Percentiles rank a stretch among this genome's conserved stretches.
Conservation (phyloP, 2,797 vertebrate species). For the Graptemys geographica region DNA sequence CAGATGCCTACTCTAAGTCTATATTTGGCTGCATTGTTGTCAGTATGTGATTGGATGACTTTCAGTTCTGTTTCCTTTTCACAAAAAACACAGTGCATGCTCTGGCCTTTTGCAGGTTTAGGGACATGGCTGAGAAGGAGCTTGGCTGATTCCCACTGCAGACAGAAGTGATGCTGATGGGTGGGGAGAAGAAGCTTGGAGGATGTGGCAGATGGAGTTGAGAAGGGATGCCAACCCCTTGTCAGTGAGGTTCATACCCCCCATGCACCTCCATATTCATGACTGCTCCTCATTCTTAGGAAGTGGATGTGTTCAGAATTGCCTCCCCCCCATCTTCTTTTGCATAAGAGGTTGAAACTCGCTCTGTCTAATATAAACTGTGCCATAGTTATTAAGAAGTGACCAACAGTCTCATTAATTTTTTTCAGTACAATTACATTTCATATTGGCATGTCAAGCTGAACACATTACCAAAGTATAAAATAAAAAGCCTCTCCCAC, state of each 20-base stretch:
- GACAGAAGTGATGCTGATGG: not conserved
- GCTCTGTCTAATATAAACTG: not conserved
- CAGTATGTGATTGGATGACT: not conserved
- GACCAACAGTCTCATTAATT: not conserved
- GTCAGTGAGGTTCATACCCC: not conserved
- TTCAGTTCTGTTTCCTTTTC: not conserved
- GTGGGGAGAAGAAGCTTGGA: not conserved
- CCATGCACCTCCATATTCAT: not conserved
- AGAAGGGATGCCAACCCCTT: not conserved
- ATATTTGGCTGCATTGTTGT: not conserved
- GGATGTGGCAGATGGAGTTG: not conserved
- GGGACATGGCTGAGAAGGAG: not conserved
- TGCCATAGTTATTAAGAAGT: not conserved
- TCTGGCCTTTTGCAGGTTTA: not conserved
- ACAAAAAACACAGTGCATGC: not conserved
- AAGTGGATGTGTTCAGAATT: not conserved
- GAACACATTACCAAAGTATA: not conserved
- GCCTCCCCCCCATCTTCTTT: no score
- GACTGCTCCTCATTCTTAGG: not conserved
- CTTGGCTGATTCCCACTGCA: not conserved
- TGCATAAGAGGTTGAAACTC: no score
- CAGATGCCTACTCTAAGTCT: not conserved
- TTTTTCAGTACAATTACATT: not conserved
- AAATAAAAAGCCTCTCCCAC: not conserved
- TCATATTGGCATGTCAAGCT: not conserved